Percentiles rank a stretch among this genome's conserved stretches.
Evolutionary conservation across 2,888 invertebrate species (phyloP).

Genomic region (Herminia tarsipennalis): DNA sequence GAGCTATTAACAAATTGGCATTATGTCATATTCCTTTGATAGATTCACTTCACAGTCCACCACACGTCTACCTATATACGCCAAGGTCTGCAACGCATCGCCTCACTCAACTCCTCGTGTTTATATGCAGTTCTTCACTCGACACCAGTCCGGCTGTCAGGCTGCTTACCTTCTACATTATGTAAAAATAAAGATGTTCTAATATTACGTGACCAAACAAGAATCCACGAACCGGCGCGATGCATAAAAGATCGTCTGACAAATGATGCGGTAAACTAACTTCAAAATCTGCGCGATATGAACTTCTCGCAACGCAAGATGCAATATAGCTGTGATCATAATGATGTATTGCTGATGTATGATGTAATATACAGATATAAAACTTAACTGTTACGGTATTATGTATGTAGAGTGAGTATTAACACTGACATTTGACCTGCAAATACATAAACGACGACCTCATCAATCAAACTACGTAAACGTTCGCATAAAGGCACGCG

Average conservation of each 20-base stretch:
- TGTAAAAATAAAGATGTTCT: slow-evolving; percentile 26
- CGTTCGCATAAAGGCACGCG: neutral
- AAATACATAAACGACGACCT: neutral
- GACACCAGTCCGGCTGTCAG: slow-evolving; percentile 1
- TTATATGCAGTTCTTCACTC: neutral
- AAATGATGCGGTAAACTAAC: slow-evolving; percentile 19
- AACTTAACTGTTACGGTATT: slow-evolving; percentile 2
- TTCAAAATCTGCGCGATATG: slow-evolving; percentile 13
- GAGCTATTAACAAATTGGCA: slow-evolving; percentile 8
- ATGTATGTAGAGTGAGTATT: slow-evolving; percentile 1
- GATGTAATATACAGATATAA: slow-evolving; percentile 14
- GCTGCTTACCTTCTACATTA: slow-evolving; percentile 23
- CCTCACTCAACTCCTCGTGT: neutral
- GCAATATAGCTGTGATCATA: slow-evolving; percentile 20
- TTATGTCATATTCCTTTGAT: slow-evolving; percentile 10
- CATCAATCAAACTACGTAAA: slow-evolving; percentile 6
- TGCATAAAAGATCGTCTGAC: slow-evolving; percentile 16
- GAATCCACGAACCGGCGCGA: slow-evolving; percentile 20
- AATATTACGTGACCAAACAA: slow-evolving; percentile 34
- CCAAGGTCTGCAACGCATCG: slow-evolving; percentile 9
- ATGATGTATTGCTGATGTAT: slow-evolving; percentile 25
- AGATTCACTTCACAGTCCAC: neutral
- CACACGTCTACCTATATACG: neutral
- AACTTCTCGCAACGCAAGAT: slow-evolving; percentile 14
- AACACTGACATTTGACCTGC: slow-evolving; percentile 1